Base-by-base conservation (phyloP, 2,888 invertebrate species). In the Rhogogaster chlorosoma region DNA sequence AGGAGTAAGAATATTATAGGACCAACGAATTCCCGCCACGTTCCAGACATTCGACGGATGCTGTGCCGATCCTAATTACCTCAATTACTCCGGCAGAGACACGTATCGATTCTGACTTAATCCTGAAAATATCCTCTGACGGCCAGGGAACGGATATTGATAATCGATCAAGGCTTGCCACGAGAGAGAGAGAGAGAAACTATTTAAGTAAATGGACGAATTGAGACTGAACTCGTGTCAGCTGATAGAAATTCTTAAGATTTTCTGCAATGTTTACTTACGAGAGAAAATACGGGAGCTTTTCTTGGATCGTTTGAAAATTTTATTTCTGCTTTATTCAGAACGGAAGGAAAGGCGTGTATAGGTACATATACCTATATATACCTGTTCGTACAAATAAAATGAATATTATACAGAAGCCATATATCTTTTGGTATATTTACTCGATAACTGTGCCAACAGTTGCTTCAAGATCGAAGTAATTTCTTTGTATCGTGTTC, bases 21-120 rank as follows among this genome's bases (percentile, higher is more conserved):
- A 45, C 3, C 4, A 45, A 45, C 67, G 45, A n/a, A 83, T 83
- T 83, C 83, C n/a, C 45, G 29, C 67, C 83, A 70, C 83, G 83
- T 83, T 83, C 83, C 83, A 83, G 64, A 70, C 83, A 70, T 83
- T 83, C 83, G 38, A 67, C 45, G 83, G 67, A 83, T 70, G 42
- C 42, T 83, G 67, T 42, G 9, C 49, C 45, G 67, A 70, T 64
- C 83, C 83, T 83, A 83, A 83, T 83, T 83, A 49, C 45, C 12
- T 67, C 83, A 70, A 83, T 67, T 67, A 83, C 67, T 42, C 26
- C 53, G 15, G 10, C 26, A 64, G 83, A 61, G 57, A 29, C 38
- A 36, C 10, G 61, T 22, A 61, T 80, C 49, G 57, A 80, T 38
- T 29, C 49, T 36, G 57, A 36, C 80, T 53, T 77, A 53, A 77